A percentile compares a stretch with the other conserved stretches of the same genome.
phyloP scores from a whole-genome alignment of 64 coral and sea anemone species.

The Hydrozoanthus tunicans region DNA sequence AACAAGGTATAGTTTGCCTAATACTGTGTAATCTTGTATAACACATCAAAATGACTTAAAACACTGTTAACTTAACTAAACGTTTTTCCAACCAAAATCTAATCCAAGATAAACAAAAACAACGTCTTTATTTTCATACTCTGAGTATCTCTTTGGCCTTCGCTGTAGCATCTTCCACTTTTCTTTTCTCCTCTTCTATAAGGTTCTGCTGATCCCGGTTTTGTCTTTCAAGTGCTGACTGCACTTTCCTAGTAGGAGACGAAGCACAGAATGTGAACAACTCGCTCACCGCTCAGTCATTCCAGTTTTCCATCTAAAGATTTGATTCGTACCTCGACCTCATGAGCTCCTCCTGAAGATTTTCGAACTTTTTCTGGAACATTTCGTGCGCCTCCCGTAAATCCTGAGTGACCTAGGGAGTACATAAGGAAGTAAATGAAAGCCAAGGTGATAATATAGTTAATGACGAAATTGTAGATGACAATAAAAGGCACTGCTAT shows the following conservation, averaged over 20 bases:
- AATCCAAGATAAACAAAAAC: neutral
- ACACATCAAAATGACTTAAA: too few species aligned
- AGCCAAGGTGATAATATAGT: neutral
- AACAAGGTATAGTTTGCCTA: too few species aligned
- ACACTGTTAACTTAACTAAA: too few species aligned
- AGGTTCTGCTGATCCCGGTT: constrained; percentile 81
- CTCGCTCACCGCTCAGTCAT: neutral
- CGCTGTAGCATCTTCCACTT: constrained; percentile 79
- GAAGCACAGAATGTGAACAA: neutral
- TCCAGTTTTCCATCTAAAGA: neutral
- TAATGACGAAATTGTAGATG: too few species aligned
- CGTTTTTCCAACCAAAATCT: too few species aligned
- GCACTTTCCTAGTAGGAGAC: constrained; percentile 64
- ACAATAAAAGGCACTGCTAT: too few species aligned
- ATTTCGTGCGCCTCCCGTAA: constrained; percentile 89
- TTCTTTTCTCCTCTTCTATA: constrained; percentile 70
- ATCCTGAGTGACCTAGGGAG: constrained; percentile 76
- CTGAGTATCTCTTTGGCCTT: constrained; percentile 87
- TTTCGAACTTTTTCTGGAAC: constrained; percentile 94
- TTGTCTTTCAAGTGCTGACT: constrained; percentile 72
- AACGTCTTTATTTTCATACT: constrained; percentile 14
- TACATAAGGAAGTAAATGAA: neutral
- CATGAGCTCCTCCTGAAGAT: constrained; percentile 81
- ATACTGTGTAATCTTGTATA: too few species aligned
- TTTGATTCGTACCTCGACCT: constrained; percentile 78